Conservation (phyloP, 2,113 vertebrate genomes). For the Neodon shergylaensis region DNA sequence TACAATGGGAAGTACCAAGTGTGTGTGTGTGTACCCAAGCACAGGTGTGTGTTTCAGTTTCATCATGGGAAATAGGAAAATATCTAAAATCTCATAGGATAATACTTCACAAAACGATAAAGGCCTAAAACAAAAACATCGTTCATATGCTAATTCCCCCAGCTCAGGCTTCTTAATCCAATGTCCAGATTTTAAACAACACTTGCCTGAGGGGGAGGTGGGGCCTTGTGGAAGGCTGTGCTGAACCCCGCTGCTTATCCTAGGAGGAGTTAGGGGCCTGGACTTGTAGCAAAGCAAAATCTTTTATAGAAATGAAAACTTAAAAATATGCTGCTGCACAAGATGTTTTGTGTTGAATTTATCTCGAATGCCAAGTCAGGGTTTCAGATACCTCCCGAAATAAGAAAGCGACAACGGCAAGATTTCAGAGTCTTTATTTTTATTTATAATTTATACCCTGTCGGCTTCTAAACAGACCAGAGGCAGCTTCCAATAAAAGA, state of each 20-base stretch:
- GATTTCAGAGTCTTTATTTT: slow-evolving; percentile 50
- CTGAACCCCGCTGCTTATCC: background rate
- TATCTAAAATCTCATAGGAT: background rate
- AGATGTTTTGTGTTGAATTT: slow-evolving; percentile 8
- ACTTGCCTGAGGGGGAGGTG: background rate
- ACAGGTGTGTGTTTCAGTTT: background rate
- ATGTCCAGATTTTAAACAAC: background rate
- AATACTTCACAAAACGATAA: background rate
- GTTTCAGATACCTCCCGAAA: slow-evolving; percentile 37
- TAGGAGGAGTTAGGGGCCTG: background rate
- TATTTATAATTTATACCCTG: slow-evolving; percentile 54
- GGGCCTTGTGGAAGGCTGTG: background rate
- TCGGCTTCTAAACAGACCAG: slow-evolving; percentile 39
- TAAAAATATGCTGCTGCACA: background rate
- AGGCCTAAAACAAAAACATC: background rate
- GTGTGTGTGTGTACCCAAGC: background rate
- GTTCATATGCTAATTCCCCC: background rate
- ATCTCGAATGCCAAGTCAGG: slow-evolving; percentile 9
- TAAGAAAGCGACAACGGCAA: background rate
- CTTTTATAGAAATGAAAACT: slow-evolving; percentile 5
- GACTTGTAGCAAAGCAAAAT: background rate
- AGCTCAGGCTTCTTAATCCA: background rate
- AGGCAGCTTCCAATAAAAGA: slow-evolving; percentile 43
- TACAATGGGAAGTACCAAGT: too few species aligned
- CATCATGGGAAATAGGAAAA: background rate